phyloP scores from a whole-genome alignment of 2,888 invertebrate species.

The Oscheius myriophilus region DNA sequence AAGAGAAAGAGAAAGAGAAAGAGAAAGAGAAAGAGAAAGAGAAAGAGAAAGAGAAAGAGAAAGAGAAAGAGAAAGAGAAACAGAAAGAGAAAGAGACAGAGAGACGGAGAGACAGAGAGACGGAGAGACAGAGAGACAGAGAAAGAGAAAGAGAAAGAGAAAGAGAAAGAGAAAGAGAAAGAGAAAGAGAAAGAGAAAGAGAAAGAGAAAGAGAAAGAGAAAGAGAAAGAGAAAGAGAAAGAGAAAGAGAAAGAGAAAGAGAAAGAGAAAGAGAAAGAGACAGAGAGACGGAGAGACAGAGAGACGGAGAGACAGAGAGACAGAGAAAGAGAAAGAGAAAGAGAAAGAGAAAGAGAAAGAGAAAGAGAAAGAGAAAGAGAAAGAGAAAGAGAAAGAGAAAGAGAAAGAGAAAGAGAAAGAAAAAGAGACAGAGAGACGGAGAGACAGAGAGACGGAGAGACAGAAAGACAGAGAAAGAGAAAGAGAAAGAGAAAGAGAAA shows the following conservation, averaged over 20 bases:
- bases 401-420: no score
- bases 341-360: neutral
- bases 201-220: neutral
- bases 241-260: neutral
- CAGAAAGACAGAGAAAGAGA: neutral
- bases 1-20: neutral
- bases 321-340: neutral
- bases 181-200: neutral
- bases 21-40: neutral
- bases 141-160: constrained; percentile 2
- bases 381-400: no score
- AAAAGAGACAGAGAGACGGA: neutral
- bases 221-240: neutral
- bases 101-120: neutral
- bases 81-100: neutral
- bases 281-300: neutral
- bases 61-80: neutral
- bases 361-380: neutral
- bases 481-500: no score
- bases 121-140: neutral
- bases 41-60: neutral
- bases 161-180: neutral
- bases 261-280: neutral
- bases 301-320: neutral
- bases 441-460: neutral